These are phyloP conservation scores for Columba janthina DNA, from an alignment of 2,113 vertebrate species.

Conservation along the genomic window DNA sequence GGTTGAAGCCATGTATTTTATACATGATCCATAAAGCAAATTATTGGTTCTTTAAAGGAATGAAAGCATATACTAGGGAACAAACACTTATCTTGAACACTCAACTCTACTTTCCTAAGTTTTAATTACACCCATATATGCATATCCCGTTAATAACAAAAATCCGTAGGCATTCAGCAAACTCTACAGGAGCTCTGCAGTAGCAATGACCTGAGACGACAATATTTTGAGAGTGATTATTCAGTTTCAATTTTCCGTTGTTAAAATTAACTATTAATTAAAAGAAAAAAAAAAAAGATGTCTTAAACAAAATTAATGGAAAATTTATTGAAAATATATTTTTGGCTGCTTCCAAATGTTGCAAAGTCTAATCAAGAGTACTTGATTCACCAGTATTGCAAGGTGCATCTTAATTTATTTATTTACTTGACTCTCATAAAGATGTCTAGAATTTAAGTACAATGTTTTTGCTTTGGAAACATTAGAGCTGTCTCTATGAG, in stretches of 20 bases:
- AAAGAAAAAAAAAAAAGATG: not conserved
- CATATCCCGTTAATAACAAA: not conserved
- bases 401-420: not conserved
- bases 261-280: not conserved
- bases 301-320: not conserved
- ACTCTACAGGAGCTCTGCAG: not conserved
- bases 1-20: not conserved
- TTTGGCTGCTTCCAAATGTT: not conserved
- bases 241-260: not conserved
- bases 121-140: not conserved
- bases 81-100: not conserved
- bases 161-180: not conserved
- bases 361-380: not conserved
- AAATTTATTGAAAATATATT: not conserved
- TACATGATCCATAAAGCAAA: not conserved
- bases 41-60: not conserved
- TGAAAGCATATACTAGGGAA: not conserved
- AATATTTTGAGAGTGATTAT: not conserved
- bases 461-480: not conserved
- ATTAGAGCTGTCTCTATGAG: not conserved
- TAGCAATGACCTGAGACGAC: not conserved
- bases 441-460: not conserved
- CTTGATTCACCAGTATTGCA: not conserved
- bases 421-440: not conserved
- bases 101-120: not conserved